Percentiles rank a stretch among this genome's conserved stretches.
Conservation (phyloP, 1,140 invertebrate species). For the Euwallacea fornicatus region DNA sequence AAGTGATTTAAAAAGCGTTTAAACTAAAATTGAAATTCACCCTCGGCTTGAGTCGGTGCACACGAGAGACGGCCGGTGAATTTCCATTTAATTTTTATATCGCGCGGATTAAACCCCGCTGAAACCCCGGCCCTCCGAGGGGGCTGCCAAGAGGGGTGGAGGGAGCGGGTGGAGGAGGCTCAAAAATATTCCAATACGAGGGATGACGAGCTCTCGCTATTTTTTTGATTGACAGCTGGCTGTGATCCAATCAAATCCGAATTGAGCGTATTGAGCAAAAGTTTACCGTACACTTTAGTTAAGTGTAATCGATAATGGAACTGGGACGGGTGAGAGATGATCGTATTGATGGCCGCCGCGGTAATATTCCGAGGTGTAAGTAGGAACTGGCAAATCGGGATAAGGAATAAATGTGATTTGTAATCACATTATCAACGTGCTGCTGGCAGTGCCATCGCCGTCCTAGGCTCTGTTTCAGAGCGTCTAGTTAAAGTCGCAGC, state of each 20-base stretch:
- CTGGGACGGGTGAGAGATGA: neutral
- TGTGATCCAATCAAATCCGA: slow-evolving; percentile 57
- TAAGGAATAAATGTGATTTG: no score
- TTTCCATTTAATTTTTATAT: slow-evolving; percentile 54
- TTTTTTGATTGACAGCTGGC: slow-evolving; percentile 63
- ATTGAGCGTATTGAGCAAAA: slow-evolving; percentile 60
- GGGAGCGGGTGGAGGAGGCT: slow-evolving; percentile 46
- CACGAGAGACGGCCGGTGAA: slow-evolving; percentile 38
- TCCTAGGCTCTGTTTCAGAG: no score
- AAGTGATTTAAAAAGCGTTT: slow-evolving; percentile 53
- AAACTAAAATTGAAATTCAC: slow-evolving; percentile 53
- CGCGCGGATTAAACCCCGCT: slow-evolving; percentile 46
- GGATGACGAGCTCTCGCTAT: slow-evolving; percentile 22
- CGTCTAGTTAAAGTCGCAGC: no score
- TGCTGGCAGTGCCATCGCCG: no score
- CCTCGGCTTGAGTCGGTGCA: slow-evolving; percentile 40
- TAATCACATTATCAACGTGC: no score
- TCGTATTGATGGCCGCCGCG: no score
- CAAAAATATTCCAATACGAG: slow-evolving; percentile 53
- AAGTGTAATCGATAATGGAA: slow-evolving; percentile 19
- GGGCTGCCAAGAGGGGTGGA: slow-evolving; percentile 24
- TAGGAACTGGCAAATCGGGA: no score
- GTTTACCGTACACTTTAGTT: slow-evolving; percentile 21
- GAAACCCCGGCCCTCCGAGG: slow-evolving; percentile 31
- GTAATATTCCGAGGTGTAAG: no score